Base-by-base conservation (phyloP, 2,113 vertebrate genomes). In the Prunella fulvescens region DNA sequence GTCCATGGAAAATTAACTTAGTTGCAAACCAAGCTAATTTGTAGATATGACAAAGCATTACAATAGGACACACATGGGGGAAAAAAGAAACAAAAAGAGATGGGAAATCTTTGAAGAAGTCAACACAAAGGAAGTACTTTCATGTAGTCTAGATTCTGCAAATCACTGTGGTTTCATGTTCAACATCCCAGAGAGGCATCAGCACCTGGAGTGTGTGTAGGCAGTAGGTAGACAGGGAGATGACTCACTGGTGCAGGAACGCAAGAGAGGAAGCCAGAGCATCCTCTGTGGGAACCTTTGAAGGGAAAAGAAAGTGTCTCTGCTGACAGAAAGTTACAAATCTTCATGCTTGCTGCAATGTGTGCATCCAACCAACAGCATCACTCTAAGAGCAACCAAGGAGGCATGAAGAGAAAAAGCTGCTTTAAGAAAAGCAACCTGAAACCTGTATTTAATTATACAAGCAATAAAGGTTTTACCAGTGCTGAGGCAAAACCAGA, bases 211-310 rank as follows among this genome's bases (percentile, higher is more conserved):
- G 64, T 54, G 29, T 66, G 56, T 45, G 91, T 87, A 96, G 89
- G 65, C 81, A 81, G 90, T 73, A 88, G 82, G 72, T 50, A 90
- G 79, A 93, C 56, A 42, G 76, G 80, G 76, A 96, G 91, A 66
- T 86, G 72, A 93, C 22, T 96, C 94, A 94, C n/a, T 78, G 47
- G 29, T 48, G 61, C 58, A 77, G 64, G 60, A 94, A 67, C 71
- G 90, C 26, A 31, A 37, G 60, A 74, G 53, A 13, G 64, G 67
- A 96, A 94, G 51, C 44, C 56, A 56, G 14, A 74, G 17, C 61
- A 76, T 48, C 11, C 2, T 26, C 76, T 78, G 76, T 86, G 86
- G 67, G 88, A 90, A 88, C 14, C 11, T 90, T n/a, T 67, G 76
- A 86, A 77, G 20, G n/a, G 74, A 70, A 94, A 92, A 79, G 28